Base-by-base conservation (phyloP, 1,140 invertebrate species). In the Ips typographus region DNA sequence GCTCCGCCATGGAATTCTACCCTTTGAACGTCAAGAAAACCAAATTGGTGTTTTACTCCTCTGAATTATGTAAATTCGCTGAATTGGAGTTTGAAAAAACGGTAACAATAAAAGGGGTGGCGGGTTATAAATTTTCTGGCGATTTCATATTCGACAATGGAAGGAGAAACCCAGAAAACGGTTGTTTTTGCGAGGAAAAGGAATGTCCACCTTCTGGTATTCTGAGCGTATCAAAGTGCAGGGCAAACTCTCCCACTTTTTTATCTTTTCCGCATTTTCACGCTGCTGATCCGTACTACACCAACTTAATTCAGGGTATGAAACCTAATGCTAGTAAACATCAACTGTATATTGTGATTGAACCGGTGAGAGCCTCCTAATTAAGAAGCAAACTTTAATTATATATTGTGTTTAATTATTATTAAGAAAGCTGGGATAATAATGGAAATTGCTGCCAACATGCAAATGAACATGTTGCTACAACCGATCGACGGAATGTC, bases 261-360 rank as follows among this genome's bases (percentile, higher is more conserved):
- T 80, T 93, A 5, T 91, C 91, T 22, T 87, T 89, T 71, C 92
- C 93, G 1, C 92, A 95, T 81, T 94, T 93, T 82, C 87, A 88
- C 71, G 79, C 86, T 52, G 88, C 89, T 8, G 90, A 93, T 79
- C 81, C 84, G 0, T 80, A 80, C 72, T 86, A 88, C 68, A 69
- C 80, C 8, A 70, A 83, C 55, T 79, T 81, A 65, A 82, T 91
- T 1, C 79, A 82, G 1, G 85, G 85, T 0, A 70, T 86, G 1
- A 65, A 75, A 2, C 84, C 85, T 7, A 72, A 79, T 49, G 75
- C 74, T 63, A 76, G 74, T 1, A 73, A 76, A 64, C 92, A 95
- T 75, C 84, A 88, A 72, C 90, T 92, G 74, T 84, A 82, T 60
- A 82, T 95, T 59, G 82, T 87, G 4, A 74, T 94, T 41, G 91